A percentile compares a stretch with the other conserved stretches of the same genome.
These are phyloP conservation scores for Melanostigma gelatinosum DNA, from an alignment of 2,113 vertebrate genomes.

Conservation along the genomic window DNA sequence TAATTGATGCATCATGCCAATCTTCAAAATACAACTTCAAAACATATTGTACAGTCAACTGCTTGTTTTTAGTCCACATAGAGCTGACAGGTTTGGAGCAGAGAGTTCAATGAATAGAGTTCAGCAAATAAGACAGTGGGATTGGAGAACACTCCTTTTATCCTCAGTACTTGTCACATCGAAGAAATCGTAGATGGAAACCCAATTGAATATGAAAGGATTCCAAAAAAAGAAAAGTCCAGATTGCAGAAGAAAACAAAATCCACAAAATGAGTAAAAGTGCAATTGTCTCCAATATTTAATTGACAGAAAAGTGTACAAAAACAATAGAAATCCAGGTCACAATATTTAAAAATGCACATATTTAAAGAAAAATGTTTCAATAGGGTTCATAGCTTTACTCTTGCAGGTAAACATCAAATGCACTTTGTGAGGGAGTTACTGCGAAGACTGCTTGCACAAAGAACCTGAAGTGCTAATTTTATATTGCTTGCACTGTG, in stretches of 20 bases:
- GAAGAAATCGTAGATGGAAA: conserved; percentile 70
- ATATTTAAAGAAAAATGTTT: conserved; percentile 77
- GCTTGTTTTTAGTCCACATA: conserved; percentile 65
- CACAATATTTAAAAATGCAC: conserved; percentile 66
- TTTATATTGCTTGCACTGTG: conserved; percentile 61
- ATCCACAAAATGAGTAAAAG: conserved; percentile 68
- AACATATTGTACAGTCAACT: conserved; percentile 54
- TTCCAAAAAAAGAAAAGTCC: conserved; percentile 78
- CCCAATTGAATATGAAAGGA: conserved; percentile 75
- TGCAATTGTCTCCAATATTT: conserved; percentile 68
- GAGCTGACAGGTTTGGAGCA: conserved; percentile 70
- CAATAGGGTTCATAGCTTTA: conserved; percentile 91
- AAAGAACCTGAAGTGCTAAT: conserved; percentile 68
- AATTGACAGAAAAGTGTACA: conserved; percentile 67
- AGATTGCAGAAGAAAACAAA: conserved; percentile 78
- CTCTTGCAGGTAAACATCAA: conserved; percentile 82
- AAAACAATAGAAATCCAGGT: conserved; percentile 69
- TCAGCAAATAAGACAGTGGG: conserved; percentile 87
- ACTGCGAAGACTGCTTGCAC: conserved; percentile 78
- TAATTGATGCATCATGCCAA: conserved; percentile 46
- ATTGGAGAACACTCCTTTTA: conserved; percentile 85
- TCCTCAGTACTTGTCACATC: conserved; percentile 77
- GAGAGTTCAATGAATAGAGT: conserved; percentile 76
- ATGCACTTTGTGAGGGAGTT: conserved; percentile 76
- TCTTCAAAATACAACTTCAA: conserved; percentile 49